Conservation (phyloP, 1,140 invertebrate species). For the Trialeurodes vaporariorum region DNA sequence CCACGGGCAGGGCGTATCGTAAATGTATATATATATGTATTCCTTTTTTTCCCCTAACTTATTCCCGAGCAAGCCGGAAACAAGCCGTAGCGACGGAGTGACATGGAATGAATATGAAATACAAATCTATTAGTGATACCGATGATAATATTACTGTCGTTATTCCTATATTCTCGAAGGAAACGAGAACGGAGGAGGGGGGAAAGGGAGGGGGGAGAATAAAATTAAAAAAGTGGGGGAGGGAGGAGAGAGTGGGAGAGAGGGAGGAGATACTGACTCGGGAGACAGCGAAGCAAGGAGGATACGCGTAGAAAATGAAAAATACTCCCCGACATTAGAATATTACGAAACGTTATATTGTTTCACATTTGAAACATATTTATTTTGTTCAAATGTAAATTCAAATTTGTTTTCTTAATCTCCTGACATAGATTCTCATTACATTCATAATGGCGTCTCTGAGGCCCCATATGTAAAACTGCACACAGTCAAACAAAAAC, state of each 20-base stretch:
- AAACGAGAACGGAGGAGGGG: background rate
- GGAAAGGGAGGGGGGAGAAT: background rate
- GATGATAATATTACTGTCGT: background rate
- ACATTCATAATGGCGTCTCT: background rate
- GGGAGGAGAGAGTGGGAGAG: background rate
- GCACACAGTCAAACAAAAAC: no score
- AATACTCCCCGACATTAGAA: background rate
- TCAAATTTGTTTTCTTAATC: background rate
- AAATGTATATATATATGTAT: no score
- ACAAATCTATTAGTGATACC: background rate
- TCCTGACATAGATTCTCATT: background rate
- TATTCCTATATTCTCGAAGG: background rate
- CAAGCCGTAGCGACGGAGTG: background rate
- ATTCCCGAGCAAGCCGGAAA: no score
- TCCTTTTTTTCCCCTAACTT: no score
- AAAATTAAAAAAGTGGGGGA: background rate
- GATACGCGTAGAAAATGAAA: slow-evolving; percentile 1
- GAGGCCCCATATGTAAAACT: no score
- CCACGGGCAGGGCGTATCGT: no score
- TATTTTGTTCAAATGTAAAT: background rate
- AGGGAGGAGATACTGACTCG: background rate
- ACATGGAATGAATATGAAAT: background rate
- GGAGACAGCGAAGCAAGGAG: background rate
- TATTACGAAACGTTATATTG: background rate
- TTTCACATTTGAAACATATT: background rate